Percentiles rank a stretch among this genome's conserved stretches.
Evolutionary conservation across 1,140 invertebrate species (phyloP).

Genomic region (Drosophila repleta): DNA sequence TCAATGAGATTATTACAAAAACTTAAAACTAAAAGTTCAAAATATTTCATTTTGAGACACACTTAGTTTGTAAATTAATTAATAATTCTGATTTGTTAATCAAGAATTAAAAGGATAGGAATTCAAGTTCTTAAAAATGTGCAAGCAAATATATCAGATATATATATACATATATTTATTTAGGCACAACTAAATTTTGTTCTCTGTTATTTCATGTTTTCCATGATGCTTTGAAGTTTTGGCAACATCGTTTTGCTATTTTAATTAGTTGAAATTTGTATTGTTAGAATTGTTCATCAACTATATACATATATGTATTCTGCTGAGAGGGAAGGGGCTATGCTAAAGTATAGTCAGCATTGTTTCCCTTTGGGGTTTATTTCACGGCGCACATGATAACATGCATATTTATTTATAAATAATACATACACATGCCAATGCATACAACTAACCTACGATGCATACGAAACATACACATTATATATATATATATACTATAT

Average conservation of each 20-base stretch:
- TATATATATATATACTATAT: conserved; percentile 12
- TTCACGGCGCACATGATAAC: conserved; percentile 19
- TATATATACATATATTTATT: neutral
- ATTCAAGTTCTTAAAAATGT: too few species aligned
- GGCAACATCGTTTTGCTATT: conserved; percentile 2
- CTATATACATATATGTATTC: neutral
- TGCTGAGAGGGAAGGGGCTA: neutral
- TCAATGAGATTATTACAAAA: too few species aligned
- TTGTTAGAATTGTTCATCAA: neutral
- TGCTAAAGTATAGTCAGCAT: neutral
- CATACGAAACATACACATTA: conserved; percentile 36
- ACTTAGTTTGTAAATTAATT: too few species aligned
- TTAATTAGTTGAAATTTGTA: neutral
- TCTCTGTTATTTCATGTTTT: neutral
- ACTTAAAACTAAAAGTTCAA: too few species aligned
- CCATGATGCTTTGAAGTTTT: neutral
- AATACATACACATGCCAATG: conserved; percentile 19
- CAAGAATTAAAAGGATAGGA: too few species aligned
- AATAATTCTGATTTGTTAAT: too few species aligned
- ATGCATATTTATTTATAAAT: conserved; percentile 29
- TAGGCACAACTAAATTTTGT: neutral
- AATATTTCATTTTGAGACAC: too few species aligned
- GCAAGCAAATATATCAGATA: too few species aligned
- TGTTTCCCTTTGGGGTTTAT: conserved; percentile 9
- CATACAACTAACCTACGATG: conserved; percentile 24